Conservation (phyloP, 2,797 vertebrate species). For the Premnoplex brunnescens region DNA sequence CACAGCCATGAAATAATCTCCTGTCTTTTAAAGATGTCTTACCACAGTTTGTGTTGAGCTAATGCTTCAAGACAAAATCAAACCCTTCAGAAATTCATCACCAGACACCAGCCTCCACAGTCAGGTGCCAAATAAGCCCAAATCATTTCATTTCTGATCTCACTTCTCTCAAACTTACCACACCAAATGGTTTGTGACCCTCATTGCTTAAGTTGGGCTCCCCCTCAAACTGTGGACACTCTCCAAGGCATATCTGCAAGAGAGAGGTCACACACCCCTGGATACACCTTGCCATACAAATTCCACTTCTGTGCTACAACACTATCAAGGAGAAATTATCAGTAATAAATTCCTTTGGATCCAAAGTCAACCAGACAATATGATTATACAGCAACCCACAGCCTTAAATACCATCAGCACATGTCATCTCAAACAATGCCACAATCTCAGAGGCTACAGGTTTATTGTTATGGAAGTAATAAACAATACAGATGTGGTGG, state of each 20-base stretch:
- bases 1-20: neutral
- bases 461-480: neutral
- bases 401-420: neutral
- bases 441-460: neutral
- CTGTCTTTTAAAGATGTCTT: neutral
- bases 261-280: neutral
- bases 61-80: neutral
- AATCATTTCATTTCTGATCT: neutral
- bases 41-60: neutral
- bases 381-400: neutral
- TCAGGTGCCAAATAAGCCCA: neutral
- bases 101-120: neutral
- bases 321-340: neutral
- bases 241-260: neutral
- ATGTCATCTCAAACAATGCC: neutral
- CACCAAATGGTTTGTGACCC: neutral
- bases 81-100: neutral
- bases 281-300: neutral
- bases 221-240: neutral
- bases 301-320: neutral
- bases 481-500: neutral
- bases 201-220: neutral
- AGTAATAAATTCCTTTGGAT: conserved; percentile 14
- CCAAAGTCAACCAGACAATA: neutral
- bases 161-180: neutral